phyloP scores from a whole-genome alignment of 30 jellyfish, hydroid and myxozoan species.

The Cassiopea xamachana region DNA sequence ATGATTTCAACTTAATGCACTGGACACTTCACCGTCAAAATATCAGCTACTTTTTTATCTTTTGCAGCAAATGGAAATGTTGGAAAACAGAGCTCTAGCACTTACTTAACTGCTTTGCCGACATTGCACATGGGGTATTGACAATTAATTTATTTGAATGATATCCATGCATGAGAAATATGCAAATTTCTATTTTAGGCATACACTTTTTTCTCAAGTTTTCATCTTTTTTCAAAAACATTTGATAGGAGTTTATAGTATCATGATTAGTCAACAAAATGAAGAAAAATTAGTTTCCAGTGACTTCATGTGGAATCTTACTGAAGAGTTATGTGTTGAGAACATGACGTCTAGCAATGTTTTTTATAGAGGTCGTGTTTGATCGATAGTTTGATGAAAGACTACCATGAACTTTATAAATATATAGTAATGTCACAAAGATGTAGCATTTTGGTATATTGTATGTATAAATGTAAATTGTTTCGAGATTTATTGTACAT shows the following conservation, averaged over 20 bases:
- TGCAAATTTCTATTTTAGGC: background rate
- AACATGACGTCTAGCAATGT: background rate
- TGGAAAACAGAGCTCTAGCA: constrained; percentile 74
- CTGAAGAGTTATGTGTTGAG: too few species aligned
- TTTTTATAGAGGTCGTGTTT: background rate
- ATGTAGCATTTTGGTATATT: background rate
- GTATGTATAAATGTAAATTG: background rate
- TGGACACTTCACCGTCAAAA: too few species aligned
- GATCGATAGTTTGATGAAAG: background rate
- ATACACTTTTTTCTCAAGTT: background rate
- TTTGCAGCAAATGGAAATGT: constrained; percentile 75
- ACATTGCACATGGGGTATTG: background rate
- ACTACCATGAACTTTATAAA: background rate
- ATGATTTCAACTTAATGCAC: too few species aligned
- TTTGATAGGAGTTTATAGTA: background rate
- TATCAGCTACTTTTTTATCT: background rate
- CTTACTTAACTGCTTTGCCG: constrained; percentile 21
- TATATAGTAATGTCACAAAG: background rate
- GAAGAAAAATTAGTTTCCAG: background rate
- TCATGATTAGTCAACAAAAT: background rate
- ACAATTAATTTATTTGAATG: background rate
- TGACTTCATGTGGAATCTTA: too few species aligned
- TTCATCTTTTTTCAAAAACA: too few species aligned
- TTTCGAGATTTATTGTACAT: background rate
- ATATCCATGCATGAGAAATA: background rate